A percentile compares a stretch with the other conserved stretches of the same genome.
These are phyloP conservation scores for Zaprionus ghesquierei DNA, from an alignment of 1,140 invertebrate genomes.

Conservation along the genomic window DNA sequence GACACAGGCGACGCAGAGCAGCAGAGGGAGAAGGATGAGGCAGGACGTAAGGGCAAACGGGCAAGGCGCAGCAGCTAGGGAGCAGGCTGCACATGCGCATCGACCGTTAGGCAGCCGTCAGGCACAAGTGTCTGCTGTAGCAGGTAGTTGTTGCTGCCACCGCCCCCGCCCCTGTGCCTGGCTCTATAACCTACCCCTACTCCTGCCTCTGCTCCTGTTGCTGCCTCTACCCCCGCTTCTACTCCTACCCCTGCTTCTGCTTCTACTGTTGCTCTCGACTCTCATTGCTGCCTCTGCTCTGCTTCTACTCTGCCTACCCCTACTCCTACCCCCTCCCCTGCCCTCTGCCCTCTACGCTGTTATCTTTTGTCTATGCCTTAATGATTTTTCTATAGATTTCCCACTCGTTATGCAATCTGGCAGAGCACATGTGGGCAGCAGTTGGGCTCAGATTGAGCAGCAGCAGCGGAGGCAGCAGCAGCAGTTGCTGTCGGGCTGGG, in stretches of 20 bases:
- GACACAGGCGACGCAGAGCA: constrained; percentile 37
- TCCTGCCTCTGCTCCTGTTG: not conserved
- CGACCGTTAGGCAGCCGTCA: constrained; percentile 73
- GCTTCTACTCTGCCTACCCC: not conserved
- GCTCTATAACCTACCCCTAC: not conserved
- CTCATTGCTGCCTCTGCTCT: not conserved
- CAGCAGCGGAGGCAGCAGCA: constrained; percentile 30
- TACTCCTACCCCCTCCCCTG: not conserved
- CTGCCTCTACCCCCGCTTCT: not conserved
- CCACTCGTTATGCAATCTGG: constrained; percentile 39
- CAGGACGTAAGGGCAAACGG: not conserved
- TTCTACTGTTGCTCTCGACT: not conserved
- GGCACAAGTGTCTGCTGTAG: constrained; percentile 64
- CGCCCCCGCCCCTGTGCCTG: not conserved
- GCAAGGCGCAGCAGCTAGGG: not conserved
- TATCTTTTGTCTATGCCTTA: constrained; percentile 79
- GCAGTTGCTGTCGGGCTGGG: not conserved
- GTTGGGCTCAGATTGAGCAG: constrained; percentile 5
- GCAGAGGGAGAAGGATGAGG: constrained; percentile 5
- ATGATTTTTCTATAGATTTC: constrained; percentile 81
- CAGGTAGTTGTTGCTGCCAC: constrained; percentile 21
- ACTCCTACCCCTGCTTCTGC: not conserved
- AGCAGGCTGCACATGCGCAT: constrained; percentile 43
- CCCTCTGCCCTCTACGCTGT: constrained; percentile 33
- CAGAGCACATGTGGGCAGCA: constrained; percentile 56